Conservation (phyloP, 2,113 vertebrate species). For the Ariopsis seemanni region DNA sequence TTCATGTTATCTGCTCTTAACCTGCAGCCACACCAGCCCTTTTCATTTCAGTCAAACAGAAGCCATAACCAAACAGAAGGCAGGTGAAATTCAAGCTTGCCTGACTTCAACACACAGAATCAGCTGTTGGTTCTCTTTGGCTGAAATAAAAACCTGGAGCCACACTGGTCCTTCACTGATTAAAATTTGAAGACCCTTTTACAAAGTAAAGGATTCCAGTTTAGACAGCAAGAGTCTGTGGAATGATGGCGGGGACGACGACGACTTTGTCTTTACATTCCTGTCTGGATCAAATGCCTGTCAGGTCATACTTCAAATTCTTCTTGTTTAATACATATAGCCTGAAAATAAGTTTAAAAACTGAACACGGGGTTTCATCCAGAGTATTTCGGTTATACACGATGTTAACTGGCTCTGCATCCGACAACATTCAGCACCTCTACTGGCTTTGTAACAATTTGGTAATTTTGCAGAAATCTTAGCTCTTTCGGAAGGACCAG, state of each 20-base stretch:
- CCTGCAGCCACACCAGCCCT: neutral
- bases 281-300: neutral
- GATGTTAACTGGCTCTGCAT: neutral
- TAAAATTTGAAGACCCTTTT: neutral
- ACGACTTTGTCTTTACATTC: neutral
- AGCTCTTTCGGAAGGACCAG: neutral
- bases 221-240: neutral
- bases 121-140: neutral
- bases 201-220: neutral
- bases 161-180: neutral
- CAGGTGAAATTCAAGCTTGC: neutral
- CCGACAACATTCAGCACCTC: neutral
- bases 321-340: neutral
- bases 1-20: neutral
- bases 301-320: neutral
- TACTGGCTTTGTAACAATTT: neutral
- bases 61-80: neutral
- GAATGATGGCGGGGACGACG: neutral
- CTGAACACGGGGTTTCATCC: no score
- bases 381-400: neutral
- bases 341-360: neutral
- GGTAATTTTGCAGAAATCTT: neutral
- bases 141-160: neutral
- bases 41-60: neutral
- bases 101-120: neutral